These are phyloP conservation scores for Platycnemis pennipes DNA, from an alignment of 2,888 invertebrate genomes.

Conservation along the genomic window DNA sequence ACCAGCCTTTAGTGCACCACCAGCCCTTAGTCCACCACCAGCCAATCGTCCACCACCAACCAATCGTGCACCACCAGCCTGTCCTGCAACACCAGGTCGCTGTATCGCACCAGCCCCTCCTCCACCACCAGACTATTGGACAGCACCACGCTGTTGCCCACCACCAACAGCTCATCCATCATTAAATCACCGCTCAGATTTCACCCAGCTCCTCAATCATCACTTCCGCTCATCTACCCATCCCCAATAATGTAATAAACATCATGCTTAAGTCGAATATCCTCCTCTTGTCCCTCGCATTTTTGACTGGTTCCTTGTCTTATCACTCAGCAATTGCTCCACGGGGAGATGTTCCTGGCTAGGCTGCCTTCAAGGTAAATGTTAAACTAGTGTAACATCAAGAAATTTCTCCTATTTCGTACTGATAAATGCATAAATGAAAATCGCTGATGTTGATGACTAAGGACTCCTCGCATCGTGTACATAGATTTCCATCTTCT, in stretches of 20 bases:
- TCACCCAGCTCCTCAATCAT: not conserved
- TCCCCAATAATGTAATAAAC: not conserved
- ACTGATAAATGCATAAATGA: too few relatives aligned
- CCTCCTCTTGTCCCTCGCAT: too few relatives aligned
- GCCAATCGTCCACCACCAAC: constrained; percentile 9
- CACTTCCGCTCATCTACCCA: not conserved
- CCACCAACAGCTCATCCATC: constrained; percentile 18
- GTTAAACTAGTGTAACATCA: too few relatives aligned
- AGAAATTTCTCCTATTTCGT: too few relatives aligned
- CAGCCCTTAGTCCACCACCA: constrained; percentile 23
- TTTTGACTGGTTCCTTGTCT: too few relatives aligned
- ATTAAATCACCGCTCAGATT: not conserved
- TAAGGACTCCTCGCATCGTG: too few relatives aligned
- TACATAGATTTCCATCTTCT: too few relatives aligned
- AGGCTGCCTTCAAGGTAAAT: too few relatives aligned
- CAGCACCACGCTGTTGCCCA: constrained; percentile 15
- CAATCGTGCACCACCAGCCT: constrained; percentile 3
- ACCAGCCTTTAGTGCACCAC: constrained; percentile 42
- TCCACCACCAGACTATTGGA: constrained; percentile 33
- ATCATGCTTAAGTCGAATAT: not conserved
- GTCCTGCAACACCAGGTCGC: constrained; percentile 34
- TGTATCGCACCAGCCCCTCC: not conserved
- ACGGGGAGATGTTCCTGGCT: too few relatives aligned
- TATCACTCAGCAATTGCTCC: too few relatives aligned
- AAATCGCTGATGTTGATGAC: too few relatives aligned